A percentile compares a stretch with the other conserved stretches of the same genome.
phyloP scores from a whole-genome alignment of 2,888 invertebrate species.

The Eledone cirrhosa region DNA sequence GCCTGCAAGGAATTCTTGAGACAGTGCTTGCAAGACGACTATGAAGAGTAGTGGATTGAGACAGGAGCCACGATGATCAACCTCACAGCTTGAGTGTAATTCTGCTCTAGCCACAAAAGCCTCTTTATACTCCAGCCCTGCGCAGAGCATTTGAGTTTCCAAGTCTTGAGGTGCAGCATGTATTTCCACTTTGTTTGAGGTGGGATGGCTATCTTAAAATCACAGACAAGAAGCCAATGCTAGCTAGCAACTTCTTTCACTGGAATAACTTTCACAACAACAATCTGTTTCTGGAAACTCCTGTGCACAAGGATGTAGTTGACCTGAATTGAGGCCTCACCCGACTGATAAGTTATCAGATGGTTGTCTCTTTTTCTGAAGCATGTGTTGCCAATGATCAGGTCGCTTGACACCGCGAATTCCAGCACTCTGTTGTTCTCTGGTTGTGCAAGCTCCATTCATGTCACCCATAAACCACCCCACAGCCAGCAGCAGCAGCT shows the following conservation, averaged over 20 bases:
- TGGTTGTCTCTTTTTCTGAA: slow-evolving; percentile 29
- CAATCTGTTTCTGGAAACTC: slow-evolving; percentile 25
- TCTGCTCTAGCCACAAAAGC: no score
- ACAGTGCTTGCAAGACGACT: no score
- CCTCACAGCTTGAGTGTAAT: no score
- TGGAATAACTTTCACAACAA: slow-evolving; percentile 31
- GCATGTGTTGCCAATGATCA: slow-evolving; percentile 31
- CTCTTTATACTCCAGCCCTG: no score
- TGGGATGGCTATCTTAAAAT: no score
- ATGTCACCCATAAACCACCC: slow-evolving; percentile 24
- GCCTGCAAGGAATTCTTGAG: no score
- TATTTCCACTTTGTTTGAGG: no score
- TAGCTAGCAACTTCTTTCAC: slow-evolving; percentile 28
- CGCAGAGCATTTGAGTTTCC: no score
- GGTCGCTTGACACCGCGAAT: slow-evolving; percentile 31
- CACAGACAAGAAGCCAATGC: no score
- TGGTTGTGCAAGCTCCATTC: slow-evolving; percentile 19
- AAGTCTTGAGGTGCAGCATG: no score
- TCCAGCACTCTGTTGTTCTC: slow-evolving; percentile 29
- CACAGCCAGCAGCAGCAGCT: slow-evolving; percentile 24
- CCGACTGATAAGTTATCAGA: slow-evolving; percentile 23
- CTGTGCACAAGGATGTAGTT: slow-evolving; percentile 30
- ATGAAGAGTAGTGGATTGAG: no score
- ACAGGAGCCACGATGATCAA: no score
- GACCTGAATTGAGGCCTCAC: slow-evolving; percentile 19